phyloP scores from a whole-genome alignment of 2,888 invertebrate species.

The Cantharis lateralis region DNA sequence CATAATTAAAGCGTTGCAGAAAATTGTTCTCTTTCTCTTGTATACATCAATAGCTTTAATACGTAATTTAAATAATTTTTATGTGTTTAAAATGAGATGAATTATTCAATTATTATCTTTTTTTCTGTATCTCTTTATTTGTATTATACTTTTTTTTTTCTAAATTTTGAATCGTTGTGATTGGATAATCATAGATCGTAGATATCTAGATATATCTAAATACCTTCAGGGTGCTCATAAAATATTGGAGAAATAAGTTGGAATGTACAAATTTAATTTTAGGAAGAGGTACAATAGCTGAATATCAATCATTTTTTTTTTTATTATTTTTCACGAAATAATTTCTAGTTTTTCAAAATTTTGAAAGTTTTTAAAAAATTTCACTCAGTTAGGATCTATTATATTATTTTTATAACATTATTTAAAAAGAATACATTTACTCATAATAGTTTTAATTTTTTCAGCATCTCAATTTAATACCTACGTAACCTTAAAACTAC shows the following conservation, averaged over 20 bases:
- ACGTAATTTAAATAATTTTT: background rate
- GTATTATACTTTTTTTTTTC: background rate
- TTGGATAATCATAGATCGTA: too few relatives aligned
- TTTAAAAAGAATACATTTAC: background rate
- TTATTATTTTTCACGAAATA: background rate
- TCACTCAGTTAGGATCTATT: background rate
- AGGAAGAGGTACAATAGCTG: background rate
- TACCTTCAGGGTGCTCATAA: background rate
- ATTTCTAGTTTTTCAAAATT: background rate
- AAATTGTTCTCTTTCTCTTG: background rate
- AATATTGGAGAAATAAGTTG: background rate
- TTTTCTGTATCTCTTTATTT: background rate
- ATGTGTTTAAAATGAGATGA: background rate
- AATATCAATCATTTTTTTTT: background rate
- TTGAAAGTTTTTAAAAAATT: background rate
- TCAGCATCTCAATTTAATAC: constrained; percentile 90
- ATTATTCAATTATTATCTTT: background rate
- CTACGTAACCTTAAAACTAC: constrained; percentile 94
- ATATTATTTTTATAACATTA: background rate
- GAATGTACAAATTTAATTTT: background rate
- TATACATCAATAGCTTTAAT: background rate
- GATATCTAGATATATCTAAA: too few relatives aligned
- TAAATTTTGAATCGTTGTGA: too few relatives aligned
- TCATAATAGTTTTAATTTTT: constrained; percentile 44
- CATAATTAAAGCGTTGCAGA: background rate